A percentile compares a stretch with the other conserved stretches of the same genome.
Evolutionary conservation across 1,140 invertebrate genomes (phyloP).

Genomic region (Diachasmimorpha longicaudata): DNA sequence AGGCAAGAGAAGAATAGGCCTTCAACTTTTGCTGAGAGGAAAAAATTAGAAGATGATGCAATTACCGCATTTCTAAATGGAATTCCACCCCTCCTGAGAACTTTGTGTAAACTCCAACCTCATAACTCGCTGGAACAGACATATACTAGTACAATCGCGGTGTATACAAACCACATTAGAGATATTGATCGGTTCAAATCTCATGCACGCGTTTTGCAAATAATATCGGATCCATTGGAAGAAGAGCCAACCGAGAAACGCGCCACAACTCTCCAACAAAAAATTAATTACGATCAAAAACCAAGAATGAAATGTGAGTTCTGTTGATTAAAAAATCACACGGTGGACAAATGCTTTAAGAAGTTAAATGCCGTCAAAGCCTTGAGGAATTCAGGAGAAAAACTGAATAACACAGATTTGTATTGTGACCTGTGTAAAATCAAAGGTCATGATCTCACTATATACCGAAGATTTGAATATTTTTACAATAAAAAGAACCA

Average conservation of each 20-base stretch:
- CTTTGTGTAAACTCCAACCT: not conserved
- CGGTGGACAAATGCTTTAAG: not conserved
- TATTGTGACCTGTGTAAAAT: not conserved
- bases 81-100: not conserved
- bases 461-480: not conserved
- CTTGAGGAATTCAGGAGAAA: not conserved
- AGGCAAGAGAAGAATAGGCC: not conserved
- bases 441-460: not conserved
- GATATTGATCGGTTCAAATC: not conserved
- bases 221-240: not conserved
- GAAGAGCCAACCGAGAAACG: not conserved
- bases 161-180: not conserved
- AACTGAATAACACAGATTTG: not conserved
- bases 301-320: not conserved
- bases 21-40: not conserved
- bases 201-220: not conserved
- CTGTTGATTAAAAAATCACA: not conserved
- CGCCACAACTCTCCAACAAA: not conserved
- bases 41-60: not conserved
- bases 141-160: not conserved
- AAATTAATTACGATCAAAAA: not conserved
- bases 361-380: not conserved
- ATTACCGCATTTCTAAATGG: not conserved
- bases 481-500: not conserved
- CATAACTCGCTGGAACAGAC: not conserved